Evolutionary conservation across 2,888 invertebrate genomes (phyloP).

Genomic region (Torymus aiolomorphi): DNA sequence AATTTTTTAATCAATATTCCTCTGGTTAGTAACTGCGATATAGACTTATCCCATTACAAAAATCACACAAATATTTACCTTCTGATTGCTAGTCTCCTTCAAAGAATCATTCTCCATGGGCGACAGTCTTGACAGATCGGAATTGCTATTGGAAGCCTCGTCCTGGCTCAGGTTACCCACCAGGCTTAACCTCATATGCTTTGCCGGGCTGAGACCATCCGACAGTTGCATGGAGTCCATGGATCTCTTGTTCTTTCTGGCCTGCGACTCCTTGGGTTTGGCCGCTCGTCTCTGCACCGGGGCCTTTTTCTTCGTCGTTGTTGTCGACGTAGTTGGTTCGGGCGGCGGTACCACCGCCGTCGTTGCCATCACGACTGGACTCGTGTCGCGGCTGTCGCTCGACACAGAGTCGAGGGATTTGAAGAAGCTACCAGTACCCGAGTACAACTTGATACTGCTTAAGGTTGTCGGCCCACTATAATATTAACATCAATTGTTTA

Average conservation of each 20-base stretch:
- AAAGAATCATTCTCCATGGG: conserved; percentile 51
- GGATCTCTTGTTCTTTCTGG: conserved; percentile 57
- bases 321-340: conserved; percentile 1
- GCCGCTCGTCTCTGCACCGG: conserved; percentile 61
- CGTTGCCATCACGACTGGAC: conserved; percentile 67
- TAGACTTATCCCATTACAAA: too few species aligned
- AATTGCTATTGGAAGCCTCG: conserved; percentile 71
- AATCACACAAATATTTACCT: conserved; percentile 27
- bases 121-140: conserved; percentile 63
- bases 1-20: too few species aligned
- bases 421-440: conserved; percentile 63
- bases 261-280: conserved; percentile 54
- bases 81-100: conserved; percentile 59
- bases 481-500: background rate
- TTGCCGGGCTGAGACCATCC: conserved; percentile 55
- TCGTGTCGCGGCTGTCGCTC: conserved; percentile 74
- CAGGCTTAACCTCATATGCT: conserved; percentile 65
- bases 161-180: conserved; percentile 70
- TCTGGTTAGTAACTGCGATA: too few species aligned
- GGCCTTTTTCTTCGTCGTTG: conserved; percentile 41
- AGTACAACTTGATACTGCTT: conserved; percentile 46
- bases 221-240: conserved; percentile 53
- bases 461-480: conserved; percentile 32
- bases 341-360: background rate
- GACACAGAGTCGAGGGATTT: conserved; percentile 73